These are phyloP conservation scores for Spilogale gracilis DNA, from an alignment of 2,113 vertebrate genomes.

Conservation along the genomic window DNA sequence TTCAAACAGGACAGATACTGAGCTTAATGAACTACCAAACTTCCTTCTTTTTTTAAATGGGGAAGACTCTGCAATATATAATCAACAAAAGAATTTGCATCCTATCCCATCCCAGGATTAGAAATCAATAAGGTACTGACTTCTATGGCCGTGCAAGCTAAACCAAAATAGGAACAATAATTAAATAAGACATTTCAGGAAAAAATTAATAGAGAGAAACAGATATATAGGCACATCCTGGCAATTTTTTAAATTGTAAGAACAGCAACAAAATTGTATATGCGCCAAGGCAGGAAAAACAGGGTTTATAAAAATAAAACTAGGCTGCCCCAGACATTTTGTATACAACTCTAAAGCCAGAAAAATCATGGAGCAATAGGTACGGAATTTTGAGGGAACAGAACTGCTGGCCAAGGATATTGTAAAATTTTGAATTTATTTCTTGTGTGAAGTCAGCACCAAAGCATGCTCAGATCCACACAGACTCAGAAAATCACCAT, in stretches of 20 bases:
- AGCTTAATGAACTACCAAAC: conserved; percentile 19
- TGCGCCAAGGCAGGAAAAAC: neutral
- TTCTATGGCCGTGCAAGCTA: neutral
- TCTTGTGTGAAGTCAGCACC: neutral
- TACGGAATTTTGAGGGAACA: neutral
- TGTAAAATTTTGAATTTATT: neutral
- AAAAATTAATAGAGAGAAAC: neutral
- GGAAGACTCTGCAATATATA: neutral
- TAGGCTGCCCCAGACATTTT: neutral
- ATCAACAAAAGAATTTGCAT: neutral
- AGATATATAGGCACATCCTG: neutral
- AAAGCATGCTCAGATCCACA: neutral
- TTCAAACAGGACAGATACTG: neutral
- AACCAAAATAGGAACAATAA: neutral
- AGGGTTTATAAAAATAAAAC: neutral
- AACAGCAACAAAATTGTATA: neutral
- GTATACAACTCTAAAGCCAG: neutral
- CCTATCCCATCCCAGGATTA: neutral
- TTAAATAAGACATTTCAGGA: neutral
- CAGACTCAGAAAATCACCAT: neutral
- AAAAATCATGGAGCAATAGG: neutral
- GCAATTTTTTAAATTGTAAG: neutral
- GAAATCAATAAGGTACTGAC: neutral
- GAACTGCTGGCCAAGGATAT: neutral
- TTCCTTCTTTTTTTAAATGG: neutral